Percentiles rank a stretch among this genome's conserved stretches.
phyloP scores from a whole-genome alignment of 30 jellyfish, hydroid and myxozoan genomes.

The Pelagia noctiluca region DNA sequence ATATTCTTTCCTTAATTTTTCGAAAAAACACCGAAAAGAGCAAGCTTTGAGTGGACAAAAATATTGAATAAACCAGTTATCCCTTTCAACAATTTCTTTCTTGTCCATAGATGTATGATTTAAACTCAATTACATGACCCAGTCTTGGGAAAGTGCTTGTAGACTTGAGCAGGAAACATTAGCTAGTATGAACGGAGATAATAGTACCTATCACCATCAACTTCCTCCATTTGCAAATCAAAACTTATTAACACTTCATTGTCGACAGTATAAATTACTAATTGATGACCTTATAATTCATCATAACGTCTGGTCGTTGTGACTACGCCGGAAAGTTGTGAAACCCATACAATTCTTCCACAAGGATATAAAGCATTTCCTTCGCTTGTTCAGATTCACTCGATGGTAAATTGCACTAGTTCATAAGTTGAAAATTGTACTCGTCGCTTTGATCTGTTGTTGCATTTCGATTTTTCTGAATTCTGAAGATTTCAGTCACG shows the following conservation, averaged over 20 bases:
- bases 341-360: no score
- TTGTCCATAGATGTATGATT: not conserved
- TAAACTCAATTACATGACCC: not conserved
- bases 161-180: conserved; percentile 14
- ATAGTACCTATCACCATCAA: no score
- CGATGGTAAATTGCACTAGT: not conserved
- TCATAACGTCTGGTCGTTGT: no score
- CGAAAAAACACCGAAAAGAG: not conserved
- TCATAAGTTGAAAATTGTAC: not conserved
- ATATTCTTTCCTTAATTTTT: not conserved
- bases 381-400: not conserved
- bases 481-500: conserved; percentile 13
- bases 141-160: conserved; percentile 10
- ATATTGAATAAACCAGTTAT: not conserved
- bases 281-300: conserved; percentile 1
- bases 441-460: conserved; percentile 12
- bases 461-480: conserved; percentile 6
- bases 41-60: not conserved
- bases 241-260: not conserved
- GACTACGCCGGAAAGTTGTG: no score
- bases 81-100: conserved; percentile 12
- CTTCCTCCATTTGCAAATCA: conserved; percentile 22
- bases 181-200: not conserved
- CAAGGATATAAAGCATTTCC: no score
- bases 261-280: not conserved